Percentiles rank a stretch among this genome's conserved stretches.
Evolutionary conservation across 1,140 invertebrate genomes (phyloP).

Genomic region (Lasioglossum albipes): DNA sequence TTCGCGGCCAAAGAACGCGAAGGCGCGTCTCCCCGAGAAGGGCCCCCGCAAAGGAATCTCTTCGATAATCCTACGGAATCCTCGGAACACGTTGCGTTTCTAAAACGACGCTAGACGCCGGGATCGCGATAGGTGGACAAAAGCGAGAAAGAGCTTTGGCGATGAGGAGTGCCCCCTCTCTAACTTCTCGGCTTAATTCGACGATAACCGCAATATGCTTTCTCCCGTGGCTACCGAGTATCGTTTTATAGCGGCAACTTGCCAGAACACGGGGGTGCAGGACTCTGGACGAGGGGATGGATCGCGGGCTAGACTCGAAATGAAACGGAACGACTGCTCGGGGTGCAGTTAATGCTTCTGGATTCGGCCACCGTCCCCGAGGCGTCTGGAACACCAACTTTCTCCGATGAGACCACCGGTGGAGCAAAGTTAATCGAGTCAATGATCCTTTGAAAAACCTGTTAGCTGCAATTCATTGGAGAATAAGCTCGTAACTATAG

Average conservation of each 20-base stretch:
- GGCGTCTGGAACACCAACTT: not conserved
- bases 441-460: too few relatives aligned
- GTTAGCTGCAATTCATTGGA: too few relatives aligned
- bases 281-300: conserved; percentile 48
- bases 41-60: not conserved
- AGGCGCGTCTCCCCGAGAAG: too few relatives aligned
- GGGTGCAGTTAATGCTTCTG: conserved; percentile 73
- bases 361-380: conserved; percentile 48
- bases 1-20: too few relatives aligned
- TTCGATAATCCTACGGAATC: conserved; percentile 26
- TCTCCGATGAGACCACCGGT: not conserved
- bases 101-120: not conserved
- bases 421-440: too few relatives aligned
- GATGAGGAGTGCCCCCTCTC: conserved; percentile 9
- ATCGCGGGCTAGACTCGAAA: conserved; percentile 45
- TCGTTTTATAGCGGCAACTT: conserved; percentile 78
- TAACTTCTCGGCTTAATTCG: conserved; percentile 54
- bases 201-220: conserved; percentile 74
- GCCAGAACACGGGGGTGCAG: conserved; percentile 57
- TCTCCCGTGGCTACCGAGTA: conserved; percentile 64
- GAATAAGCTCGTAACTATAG: too few relatives aligned
- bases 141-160: not conserved
- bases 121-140: not conserved
- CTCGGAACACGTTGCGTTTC: not conserved
- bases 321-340: conserved; percentile 74